Base-by-base conservation (phyloP, 2,888 invertebrate genomes). In the Cheilosia scutellata region DNA sequence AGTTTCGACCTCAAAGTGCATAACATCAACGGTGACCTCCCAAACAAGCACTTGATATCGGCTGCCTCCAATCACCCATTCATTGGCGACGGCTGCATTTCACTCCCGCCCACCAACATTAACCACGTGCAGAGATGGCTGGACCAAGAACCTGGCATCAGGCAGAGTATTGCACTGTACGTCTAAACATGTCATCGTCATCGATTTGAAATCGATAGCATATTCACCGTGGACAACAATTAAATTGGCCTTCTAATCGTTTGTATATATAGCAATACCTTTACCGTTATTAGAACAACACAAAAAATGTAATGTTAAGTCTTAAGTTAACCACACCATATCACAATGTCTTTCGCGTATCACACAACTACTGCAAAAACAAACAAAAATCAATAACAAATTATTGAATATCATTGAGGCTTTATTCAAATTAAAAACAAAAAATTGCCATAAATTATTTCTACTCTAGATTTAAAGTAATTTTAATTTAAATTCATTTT, bases 71-170 rank as follows among this genome's bases (percentile, higher is more conserved):
- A 78, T 79, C 76, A 87, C 71, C 40, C 55, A 71, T 89, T 78
- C 89, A 89, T 6, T 87, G 87, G 9, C 88, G 88, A 5, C 55
- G 65, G 55, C n/a, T 82, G 77, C 65, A 72, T 82, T 40, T 62
- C 71, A 20, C 44, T 80, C 25, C 80, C 74, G 29, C 66, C 76
- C 86, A 88, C 83, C 92, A 93, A 66, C 88, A 88, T 93, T 58
- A 90, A 93, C 58, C 93, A 94, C 88, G 92, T 94, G 70, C 94
- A 94, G 87, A 93, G 94, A 88, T 94, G 94, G 94, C 90, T 94
- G 75, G 94, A 94, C 88, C 93, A 93, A 88, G 94, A 93, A 71
- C 91, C 87, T 47, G 82, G 80, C 76, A 87, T 88, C 49, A 80
- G 88, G 42, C 88, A 88, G 82, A 80, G 88, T 72, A 89, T 88